Evolutionary conservation across 2,888 invertebrate genomes (phyloP), one percentile per base, ranked within the genome.

Genomic region (Capitulum mitella): DNA sequence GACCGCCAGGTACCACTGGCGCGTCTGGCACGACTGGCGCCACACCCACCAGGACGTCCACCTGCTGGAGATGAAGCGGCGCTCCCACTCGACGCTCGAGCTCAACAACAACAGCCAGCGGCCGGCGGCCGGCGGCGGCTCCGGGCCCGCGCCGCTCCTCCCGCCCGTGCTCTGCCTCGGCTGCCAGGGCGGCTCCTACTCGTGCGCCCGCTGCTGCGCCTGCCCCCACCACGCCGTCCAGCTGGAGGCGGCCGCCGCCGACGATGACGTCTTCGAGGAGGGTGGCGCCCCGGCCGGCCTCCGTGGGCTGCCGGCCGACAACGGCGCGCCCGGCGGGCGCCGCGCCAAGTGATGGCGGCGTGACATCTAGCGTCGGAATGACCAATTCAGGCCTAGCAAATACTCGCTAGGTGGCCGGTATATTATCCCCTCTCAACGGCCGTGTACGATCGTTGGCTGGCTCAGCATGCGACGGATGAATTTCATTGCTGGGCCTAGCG

Each of bases 41-140:
- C 37, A 26, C 26, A 70, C 70, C 37, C 70, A 70, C 70, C 70
- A 70, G 70, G 70, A 70, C 37, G 70, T 70, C 26, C 37, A 70
- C 37, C 70, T 70, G 37, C 70, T 70, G 37, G 70, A 70, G 40
- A 70, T 70, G 70, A 70, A 70, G 70, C 70, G 70, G 2, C 70
- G 37, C 70, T 70, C 70, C 1, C 40, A 40, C 8, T 70, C 70
- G 22, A 22, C 40, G 1, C 10, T 70, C 70, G 70, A 70, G 19
- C 37, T 70, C 40, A 70, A 70, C 70, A 40, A 40, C 70, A 70
- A 70, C 70, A 22, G 22, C 70, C 19, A 3, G 40, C 37, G 10
- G 64, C 64, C 12, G 40, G 40, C 70, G 64, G 34, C 61, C n/a
- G n/a, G n/a, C n/a, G 58, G 14, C 58, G 58, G 29, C 32, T 10